These are phyloP conservation scores for Porites rus DNA, from an alignment of 92 coral and sea anemone species.

Conservation along the genomic window DNA sequence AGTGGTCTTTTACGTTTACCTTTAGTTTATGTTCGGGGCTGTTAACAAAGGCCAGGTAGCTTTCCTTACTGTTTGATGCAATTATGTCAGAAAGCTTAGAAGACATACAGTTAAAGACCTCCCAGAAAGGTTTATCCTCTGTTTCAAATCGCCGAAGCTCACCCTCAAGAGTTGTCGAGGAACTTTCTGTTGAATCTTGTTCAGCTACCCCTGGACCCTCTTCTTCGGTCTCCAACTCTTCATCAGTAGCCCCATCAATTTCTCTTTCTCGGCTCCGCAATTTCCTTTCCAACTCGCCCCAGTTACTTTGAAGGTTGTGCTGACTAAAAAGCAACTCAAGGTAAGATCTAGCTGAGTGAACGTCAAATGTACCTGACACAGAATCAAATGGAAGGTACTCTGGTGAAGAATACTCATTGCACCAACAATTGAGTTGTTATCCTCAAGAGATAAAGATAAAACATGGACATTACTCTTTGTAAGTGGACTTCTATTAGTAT, in stretches of 20 bases:
- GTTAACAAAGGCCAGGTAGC: conserved; percentile 28
- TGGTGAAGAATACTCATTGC: conserved; percentile 46
- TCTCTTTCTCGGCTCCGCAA: conserved; percentile 17
- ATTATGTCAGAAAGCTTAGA: conserved; percentile 17
- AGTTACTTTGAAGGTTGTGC: neutral
- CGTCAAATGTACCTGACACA: conserved; percentile 37
- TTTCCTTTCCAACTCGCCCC: neutral
- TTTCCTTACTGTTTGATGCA: conserved; percentile 46
- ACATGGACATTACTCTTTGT: conserved; percentile 38
- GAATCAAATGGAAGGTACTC: conserved; percentile 62
- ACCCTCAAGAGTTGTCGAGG: conserved; percentile 39
- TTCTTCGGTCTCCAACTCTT: conserved; percentile 19
- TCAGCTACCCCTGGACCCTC: neutral
- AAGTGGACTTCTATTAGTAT: conserved; percentile 18
- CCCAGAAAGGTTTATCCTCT: conserved; percentile 56
- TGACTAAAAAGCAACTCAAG: conserved; percentile 26
- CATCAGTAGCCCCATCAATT: conserved; percentile 22
- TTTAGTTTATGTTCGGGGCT: conserved; percentile 24
- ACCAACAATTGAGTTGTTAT: conserved; percentile 55
- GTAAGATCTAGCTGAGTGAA: conserved; percentile 43
- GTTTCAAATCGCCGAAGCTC: conserved; percentile 49
- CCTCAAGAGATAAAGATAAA: conserved; percentile 60
- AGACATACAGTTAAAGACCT: conserved; percentile 25
- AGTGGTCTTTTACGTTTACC: conserved; percentile 39
- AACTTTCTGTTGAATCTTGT: neutral